Percentiles rank a stretch among this genome's conserved stretches.
These are phyloP conservation scores for Dasypolia templi DNA, from an alignment of 2,888 invertebrate genomes.

Conservation along the genomic window DNA sequence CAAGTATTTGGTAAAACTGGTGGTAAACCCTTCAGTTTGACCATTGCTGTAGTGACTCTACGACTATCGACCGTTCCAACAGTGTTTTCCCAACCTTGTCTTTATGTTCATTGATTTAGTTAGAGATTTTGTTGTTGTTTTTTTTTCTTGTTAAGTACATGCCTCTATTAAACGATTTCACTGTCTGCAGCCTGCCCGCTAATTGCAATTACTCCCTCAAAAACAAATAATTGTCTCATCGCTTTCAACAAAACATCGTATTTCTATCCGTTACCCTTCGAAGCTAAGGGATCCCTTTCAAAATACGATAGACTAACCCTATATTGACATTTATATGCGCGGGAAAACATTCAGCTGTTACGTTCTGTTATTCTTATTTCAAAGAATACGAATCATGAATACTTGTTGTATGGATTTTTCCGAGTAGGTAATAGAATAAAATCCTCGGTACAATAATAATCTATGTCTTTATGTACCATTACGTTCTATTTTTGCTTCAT, in stretches of 20 bases:
- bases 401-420: slow-evolving; percentile 13
- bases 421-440: slow-evolving; percentile 11
- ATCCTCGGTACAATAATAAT: slow-evolving; percentile 30
- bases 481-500: slow-evolving; percentile 48
- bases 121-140: no score
- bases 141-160: no score
- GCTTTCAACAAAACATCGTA: slow-evolving; percentile 32
- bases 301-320: slow-evolving; percentile 26
- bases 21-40: background rate
- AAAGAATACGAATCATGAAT: slow-evolving; percentile 13
- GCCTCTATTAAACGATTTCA: background rate
- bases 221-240: slow-evolving; percentile 18
- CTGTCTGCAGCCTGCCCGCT: background rate
- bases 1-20: background rate
- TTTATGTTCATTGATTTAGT: background rate
- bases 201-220: slow-evolving; percentile 1
- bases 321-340: slow-evolving; percentile 43
- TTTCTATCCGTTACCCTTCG: slow-evolving; percentile 18
- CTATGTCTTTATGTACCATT: slow-evolving; percentile 24
- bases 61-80: background rate
- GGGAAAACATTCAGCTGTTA: slow-evolving; percentile 53
- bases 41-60: background rate
- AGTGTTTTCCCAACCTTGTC: background rate
- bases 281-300: slow-evolving; percentile 19
- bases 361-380: slow-evolving; percentile 30